Percentiles rank a stretch among this genome's conserved stretches.
Conservation (phyloP, 2,888 invertebrate species). For the Linyphia triangularis region DNA sequence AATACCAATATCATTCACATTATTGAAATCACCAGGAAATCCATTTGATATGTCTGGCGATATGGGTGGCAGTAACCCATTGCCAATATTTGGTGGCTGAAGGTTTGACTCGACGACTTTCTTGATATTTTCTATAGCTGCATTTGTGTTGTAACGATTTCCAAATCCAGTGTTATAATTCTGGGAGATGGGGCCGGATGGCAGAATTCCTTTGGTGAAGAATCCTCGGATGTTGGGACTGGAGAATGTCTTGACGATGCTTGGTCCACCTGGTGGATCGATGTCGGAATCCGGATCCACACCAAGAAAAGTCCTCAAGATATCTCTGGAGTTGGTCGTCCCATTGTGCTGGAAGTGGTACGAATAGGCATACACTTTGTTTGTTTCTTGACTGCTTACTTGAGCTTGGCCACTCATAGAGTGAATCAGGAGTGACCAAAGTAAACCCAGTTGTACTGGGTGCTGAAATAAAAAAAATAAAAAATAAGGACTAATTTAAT, state of each 20-base stretch:
- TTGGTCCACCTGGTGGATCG: slow-evolving; percentile 28
- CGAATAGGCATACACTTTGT: slow-evolving; percentile 67
- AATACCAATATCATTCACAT: slow-evolving; percentile 49
- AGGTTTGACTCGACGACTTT: slow-evolving; percentile 50
- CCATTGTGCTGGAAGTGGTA: slow-evolving; percentile 72
- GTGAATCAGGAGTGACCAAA: slow-evolving; percentile 64
- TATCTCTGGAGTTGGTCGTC: slow-evolving; percentile 67
- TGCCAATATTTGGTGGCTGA: slow-evolving; percentile 38
- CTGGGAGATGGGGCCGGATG: slow-evolving; percentile 35
- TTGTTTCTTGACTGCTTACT: slow-evolving; percentile 58
- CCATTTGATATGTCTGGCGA: slow-evolving; percentile 56
- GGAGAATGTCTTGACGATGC: slow-evolving; percentile 66
- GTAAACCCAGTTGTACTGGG: slow-evolving; percentile 70
- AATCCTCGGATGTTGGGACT: slow-evolving; percentile 66
- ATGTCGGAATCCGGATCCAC: slow-evolving; percentile 49
- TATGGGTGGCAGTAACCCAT: slow-evolving; percentile 61
- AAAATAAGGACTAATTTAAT: background rate
- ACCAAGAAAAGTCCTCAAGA: slow-evolving; percentile 49
- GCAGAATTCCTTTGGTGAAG: slow-evolving; percentile 63
- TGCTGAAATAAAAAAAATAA: slow-evolving; percentile 49
- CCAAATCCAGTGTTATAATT: slow-evolving; percentile 12
- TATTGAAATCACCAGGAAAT: slow-evolving; percentile 47
- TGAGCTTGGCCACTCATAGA: slow-evolving; percentile 62
- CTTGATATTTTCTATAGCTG: slow-evolving; percentile 43
- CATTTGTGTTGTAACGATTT: slow-evolving; percentile 5